These are phyloP conservation scores for Cardiocondyla obscurior DNA, from an alignment of 1,140 invertebrate genomes.

Conservation along the genomic window DNA sequence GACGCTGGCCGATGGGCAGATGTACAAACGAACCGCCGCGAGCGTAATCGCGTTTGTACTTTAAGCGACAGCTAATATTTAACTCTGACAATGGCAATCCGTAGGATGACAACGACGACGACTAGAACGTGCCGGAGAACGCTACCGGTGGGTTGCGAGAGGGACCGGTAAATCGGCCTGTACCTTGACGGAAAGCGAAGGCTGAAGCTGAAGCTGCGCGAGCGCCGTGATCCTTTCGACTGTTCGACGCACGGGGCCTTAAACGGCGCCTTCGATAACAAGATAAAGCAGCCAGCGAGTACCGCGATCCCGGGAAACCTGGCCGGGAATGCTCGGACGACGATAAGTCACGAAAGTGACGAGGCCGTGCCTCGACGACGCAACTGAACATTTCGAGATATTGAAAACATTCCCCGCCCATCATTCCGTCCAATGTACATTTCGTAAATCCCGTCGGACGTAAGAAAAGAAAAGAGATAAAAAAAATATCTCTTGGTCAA, in stretches of 20 bases:
- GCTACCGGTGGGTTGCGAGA: not conserved
- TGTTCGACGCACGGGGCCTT: slow-evolving; percentile 18
- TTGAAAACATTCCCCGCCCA: not conserved
- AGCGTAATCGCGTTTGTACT: slow-evolving; percentile 64
- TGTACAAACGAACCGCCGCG: not conserved
- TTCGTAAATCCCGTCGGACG: not conserved
- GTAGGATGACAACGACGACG: not conserved
- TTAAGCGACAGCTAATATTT: slow-evolving; percentile 78
- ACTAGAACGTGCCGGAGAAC: slow-evolving; percentile 15
- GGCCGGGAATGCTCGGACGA: not conserved
- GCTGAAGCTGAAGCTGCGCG: slow-evolving; percentile 4
- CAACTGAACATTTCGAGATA: not conserved
- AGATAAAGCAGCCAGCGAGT: not conserved
- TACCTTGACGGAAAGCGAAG: slow-evolving; percentile 21
- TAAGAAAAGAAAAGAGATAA: too few relatives aligned
- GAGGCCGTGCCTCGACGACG: not conserved
- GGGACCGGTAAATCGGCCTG: not conserved
- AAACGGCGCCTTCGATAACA: slow-evolving; percentile 36
- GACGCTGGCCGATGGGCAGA: slow-evolving; percentile 64
- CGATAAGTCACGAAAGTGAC: slow-evolving; percentile 19
- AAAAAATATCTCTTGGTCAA: not conserved
- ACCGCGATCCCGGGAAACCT: slow-evolving; percentile 21
- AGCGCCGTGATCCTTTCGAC: slow-evolving; percentile 7
- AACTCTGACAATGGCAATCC: slow-evolving; percentile 63
- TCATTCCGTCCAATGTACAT: not conserved